Evolutionary conservation across 1,140 invertebrate genomes (phyloP), one percentile per base, ranked within the genome.

Genomic region (Polyergus mexicanus): DNA sequence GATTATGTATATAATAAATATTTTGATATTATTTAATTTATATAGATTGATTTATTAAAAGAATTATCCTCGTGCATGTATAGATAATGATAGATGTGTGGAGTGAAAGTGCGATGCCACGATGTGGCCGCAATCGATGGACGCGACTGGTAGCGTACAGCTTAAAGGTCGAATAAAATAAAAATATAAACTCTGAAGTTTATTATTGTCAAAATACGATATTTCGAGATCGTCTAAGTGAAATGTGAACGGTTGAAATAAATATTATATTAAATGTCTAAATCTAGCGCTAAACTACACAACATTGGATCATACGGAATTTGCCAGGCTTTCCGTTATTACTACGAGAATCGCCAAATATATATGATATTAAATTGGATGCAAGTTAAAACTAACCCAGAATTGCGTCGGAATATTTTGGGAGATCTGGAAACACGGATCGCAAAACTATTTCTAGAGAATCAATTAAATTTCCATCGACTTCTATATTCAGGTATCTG

Each of bases 231-330:
- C 7, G 35, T 8, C 35, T 38, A 38, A 8, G 4, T 7, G 7
- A 38, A 38, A 8, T 38, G 35, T 8, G 5, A 7, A 38, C 6
- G 35, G 35, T 38, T 38, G 7, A 38, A 38, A 38, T 38, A 38
- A 38, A 38, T 7, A 38, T 38, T 38, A 38, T 8, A 38, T 38
- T 8, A 6, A 38, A 38, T 7, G 0, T 0, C 35, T 38, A 0
- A 7, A 38, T 38, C 5, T 38, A 38, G 35, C 35, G 5, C 35
- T 38, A 38, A 38, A 38, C 0, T 38, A 38, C 6, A 38, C 6
- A 38, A 7, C 54, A 86, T 90, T 86, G 87, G 91, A 89, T 86
- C 85, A 63, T 22, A 75, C 80, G 86, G 86, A 88, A 90, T 90
- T 90, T 85, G 74, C 80, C 58, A 19, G 44, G 66, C 68, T 54